A percentile compares a stretch with the other conserved stretches of the same genome.
phyloP scores from a whole-genome alignment of 2,888 invertebrate genomes.

The Chalcis sispes region DNA sequence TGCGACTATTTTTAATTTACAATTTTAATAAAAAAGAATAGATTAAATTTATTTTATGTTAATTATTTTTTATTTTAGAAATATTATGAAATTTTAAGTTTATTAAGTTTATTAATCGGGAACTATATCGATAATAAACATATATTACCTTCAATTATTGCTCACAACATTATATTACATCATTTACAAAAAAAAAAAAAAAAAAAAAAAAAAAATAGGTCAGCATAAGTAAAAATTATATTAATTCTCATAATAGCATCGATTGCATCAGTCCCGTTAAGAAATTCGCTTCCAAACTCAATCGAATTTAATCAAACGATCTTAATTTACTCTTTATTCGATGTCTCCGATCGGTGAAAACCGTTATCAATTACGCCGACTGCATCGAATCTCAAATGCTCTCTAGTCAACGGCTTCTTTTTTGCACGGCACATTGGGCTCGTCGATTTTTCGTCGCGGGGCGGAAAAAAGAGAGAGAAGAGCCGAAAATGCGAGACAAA shows the following conservation, averaged over 20 bases:
- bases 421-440: background rate
- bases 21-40: too few species aligned
- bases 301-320: constrained; percentile 10
- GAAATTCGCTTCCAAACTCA: constrained; percentile 20
- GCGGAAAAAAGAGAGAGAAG: constrained; percentile 9
- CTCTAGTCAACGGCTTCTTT: constrained; percentile 34
- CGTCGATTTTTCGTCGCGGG: constrained; percentile 1
- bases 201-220: constrained; percentile 5
- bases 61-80: too few species aligned
- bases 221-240: constrained; percentile 25
- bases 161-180: background rate
- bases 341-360: constrained; percentile 30
- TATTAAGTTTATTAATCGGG: too few species aligned
- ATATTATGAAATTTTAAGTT: too few species aligned
- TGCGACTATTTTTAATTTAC: too few species aligned
- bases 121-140: too few species aligned
- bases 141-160: too few species aligned
- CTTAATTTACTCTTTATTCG: constrained; percentile 41
- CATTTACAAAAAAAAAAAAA: background rate
- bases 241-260: background rate
- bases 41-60: too few species aligned
- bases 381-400: constrained; percentile 42
- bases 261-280: constrained; percentile 36
- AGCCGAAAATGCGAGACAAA: constrained; percentile 4
- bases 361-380: constrained; percentile 55